Evolutionary conservation across 2,113 vertebrate genomes (phyloP), one percentile per base, ranked within the genome.

Genomic region (Scopus umbretta): DNA sequence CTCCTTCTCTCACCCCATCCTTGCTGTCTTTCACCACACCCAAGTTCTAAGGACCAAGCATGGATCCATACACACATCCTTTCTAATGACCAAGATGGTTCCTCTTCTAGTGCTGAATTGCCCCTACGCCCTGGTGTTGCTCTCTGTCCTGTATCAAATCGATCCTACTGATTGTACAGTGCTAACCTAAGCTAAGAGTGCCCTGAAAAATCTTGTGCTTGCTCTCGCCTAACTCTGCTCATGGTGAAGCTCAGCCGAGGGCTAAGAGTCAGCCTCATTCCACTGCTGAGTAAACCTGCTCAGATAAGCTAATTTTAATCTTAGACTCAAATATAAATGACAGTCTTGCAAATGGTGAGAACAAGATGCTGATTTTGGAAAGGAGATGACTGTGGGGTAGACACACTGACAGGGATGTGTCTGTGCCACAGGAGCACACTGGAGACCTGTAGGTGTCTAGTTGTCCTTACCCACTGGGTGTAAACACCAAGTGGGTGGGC

Each of bases 161-260:
- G 34, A 30, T 32, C 21, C 52, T n/a, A n/a, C 11, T 0, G 2
- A 25, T 10, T 53, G 32, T 10, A 25, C 56, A 1, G 0, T 47
- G 34, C 32, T 80, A 58, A 50, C 25, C 27, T 42, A 58, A 43
- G 42, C 72, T 42, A 45, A 91, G 32, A 68, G 6, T 12, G 21
- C 32, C 12, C 25, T 66, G 21, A 34, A 84, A 34, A 70, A 52
- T 21, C 65, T 49, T 81, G 13, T 1, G 1, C 43, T 74, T 59
- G 36, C 27, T 70, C 26, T 65, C 15, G 3, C 73, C 40, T 30
- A 49, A 53, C 42, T 82, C 56, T 74, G 40, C 38, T 85, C 42
- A 21, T 23, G 34, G 65, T 79, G 65, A 40, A 38, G 58, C 29
- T 67, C 25, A 67, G 43, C n/a, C n/a, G 30, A 6, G 25, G 47